A percentile compares a stretch with the other conserved stretches of the same genome.
Conservation (phyloP, 2,888 invertebrate genomes). For the Lasioglossum leucozonium region DNA sequence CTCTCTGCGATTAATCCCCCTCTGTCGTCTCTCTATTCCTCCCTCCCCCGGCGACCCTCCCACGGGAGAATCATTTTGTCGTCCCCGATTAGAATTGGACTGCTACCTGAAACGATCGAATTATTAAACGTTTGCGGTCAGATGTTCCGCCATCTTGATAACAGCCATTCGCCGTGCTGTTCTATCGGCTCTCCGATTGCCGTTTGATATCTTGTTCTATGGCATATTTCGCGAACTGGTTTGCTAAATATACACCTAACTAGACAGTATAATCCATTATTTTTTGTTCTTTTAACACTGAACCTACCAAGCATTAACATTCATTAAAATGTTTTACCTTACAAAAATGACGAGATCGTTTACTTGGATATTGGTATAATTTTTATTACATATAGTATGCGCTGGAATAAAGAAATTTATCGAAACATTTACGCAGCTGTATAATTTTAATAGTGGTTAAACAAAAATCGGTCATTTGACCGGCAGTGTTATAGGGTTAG, state of each 20-base stretch:
- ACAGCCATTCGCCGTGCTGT: not conserved
- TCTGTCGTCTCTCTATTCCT: conserved; percentile 15
- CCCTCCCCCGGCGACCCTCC: not conserved
- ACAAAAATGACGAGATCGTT: too few relatives aligned
- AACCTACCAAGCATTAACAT: too few relatives aligned
- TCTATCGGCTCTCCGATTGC: not conserved
- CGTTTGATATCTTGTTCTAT: not conserved
- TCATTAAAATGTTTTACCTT: too few relatives aligned
- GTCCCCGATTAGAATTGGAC: not conserved
- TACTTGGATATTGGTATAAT: too few relatives aligned
- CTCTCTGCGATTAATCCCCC: conserved; percentile 64
- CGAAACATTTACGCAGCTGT: too few relatives aligned
- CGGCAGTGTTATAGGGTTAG: too few relatives aligned
- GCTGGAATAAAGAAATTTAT: too few relatives aligned
- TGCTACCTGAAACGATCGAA: not conserved
- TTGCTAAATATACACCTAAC: not conserved
- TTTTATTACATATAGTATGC: too few relatives aligned
- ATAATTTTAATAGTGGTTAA: too few relatives aligned
- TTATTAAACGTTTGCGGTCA: not conserved
- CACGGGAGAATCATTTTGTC: not conserved
- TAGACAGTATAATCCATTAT: not conserved
- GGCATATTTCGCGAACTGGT: not conserved
- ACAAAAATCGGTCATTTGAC: too few relatives aligned
- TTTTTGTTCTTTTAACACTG: too few relatives aligned
- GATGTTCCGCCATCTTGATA: not conserved